A percentile compares a stretch with the other conserved stretches of the same genome.
Evolutionary conservation across 2,113 vertebrate genomes (phyloP).

Genomic region (Dromiciops gliroides): DNA sequence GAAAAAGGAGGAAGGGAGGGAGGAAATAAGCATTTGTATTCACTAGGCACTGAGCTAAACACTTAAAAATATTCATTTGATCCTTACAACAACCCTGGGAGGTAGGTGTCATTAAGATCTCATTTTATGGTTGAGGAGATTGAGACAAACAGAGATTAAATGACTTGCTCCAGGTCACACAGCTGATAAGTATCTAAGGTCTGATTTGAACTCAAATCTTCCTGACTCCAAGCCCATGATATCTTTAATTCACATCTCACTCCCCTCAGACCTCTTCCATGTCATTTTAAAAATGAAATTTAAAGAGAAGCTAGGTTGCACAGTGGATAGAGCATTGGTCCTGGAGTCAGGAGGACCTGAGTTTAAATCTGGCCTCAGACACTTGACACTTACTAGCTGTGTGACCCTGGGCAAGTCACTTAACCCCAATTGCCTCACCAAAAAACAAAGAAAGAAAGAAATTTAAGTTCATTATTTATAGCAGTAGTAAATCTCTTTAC

Average conservation of each 20-base stretch:
- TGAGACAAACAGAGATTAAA: background rate
- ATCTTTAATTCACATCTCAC: background rate
- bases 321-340: too few relatives aligned
- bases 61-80: background rate
- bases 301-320: too few relatives aligned
- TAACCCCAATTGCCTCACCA: too few relatives aligned
- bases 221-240: background rate
- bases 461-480: background rate
- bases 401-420: too few relatives aligned
- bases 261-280: background rate
- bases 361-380: too few relatives aligned
- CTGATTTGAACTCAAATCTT: background rate
- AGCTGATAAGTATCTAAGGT: background rate
- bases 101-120: background rate
- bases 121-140: conserved; percentile 5
- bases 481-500: background rate
- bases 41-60: background rate
- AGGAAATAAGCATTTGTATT: background rate
- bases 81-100: background rate
- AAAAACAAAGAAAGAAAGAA: too few relatives aligned
- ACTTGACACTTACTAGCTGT: too few relatives aligned
- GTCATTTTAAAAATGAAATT: too few relatives aligned
- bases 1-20: background rate
- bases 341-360: too few relatives aligned
- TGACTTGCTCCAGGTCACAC: background rate